Evolutionary conservation across 2,113 vertebrate species (phyloP), one percentile per base, ranked within the genome.

Genomic region (Tringa solitaria): DNA sequence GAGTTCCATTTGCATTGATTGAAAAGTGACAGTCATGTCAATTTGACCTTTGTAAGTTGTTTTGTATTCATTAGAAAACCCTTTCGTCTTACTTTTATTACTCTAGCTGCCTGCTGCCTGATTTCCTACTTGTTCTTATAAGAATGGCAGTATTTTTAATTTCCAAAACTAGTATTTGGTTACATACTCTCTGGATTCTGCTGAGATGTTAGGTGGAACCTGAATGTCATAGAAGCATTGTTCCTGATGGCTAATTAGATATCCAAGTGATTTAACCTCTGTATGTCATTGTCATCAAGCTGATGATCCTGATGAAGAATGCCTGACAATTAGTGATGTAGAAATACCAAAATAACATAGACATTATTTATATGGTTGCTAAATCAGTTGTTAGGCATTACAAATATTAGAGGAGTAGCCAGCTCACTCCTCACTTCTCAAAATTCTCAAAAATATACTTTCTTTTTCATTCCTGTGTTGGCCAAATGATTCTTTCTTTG

Each of bases 201-300:
- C 93, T 94, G 57, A 63, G 35, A 63, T 88, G 30, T 95, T 91
- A 63, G 54, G 82, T 95, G 89, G 72, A 95, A 84, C 70, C 75
- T 96, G 96, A 95, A 96, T 90, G 93, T 96, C 95, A 96, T 6
- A 48, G 75, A 92, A 92, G 27, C 65, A 28, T 78, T 93, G 35
- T 88, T 95, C 78, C 65, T 93, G 73, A 74, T 56, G 46, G 26
- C 60, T 95, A 90, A 95, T 96, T 84, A 94, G 90, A 93, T 88
- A 95, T 87, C 82, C 74, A 95, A 80, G 61, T 89, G 51, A 84
- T 94, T 91, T 95, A 94, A 96, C 93, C 95, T 96, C 70, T 48
- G 19, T 56, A 10, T 97, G 85, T 95, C 93, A 95, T 94, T 96
- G 95, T 95, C 95, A 96, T 97, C 93, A 96, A 91, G 93, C 94